These are phyloP conservation scores for Bibio marci DNA, from an alignment of 2,888 invertebrate genomes.

Conservation along the genomic window DNA sequence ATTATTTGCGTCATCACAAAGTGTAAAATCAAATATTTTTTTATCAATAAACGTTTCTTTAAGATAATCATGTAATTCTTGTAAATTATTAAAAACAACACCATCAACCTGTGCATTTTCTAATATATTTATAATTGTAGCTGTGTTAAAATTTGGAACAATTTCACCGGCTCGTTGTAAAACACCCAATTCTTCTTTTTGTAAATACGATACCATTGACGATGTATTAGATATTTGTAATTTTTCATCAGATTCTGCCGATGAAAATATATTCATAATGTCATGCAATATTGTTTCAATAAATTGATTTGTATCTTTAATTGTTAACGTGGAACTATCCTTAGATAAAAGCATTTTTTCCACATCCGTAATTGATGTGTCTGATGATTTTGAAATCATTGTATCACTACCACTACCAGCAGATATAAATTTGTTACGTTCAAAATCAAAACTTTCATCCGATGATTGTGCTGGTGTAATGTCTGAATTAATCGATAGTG, in stretches of 20 bases:
- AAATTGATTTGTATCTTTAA: background rate
- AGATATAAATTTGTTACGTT: slow-evolving; percentile 7
- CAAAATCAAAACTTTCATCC: slow-evolving; percentile 10
- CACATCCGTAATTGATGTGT: background rate
- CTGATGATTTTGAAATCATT: background rate
- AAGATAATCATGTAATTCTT: slow-evolving; percentile 10
- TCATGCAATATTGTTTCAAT: slow-evolving; percentile 5
- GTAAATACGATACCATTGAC: slow-evolving; percentile 8
- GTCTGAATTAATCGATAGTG: slow-evolving; percentile 9
- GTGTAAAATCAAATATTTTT: too few relatives aligned
- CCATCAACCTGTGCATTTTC: slow-evolving; percentile 5
- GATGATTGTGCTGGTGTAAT: slow-evolving; percentile 8
- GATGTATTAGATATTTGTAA: slow-evolving; percentile 5
- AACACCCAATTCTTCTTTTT: slow-evolving; percentile 5
- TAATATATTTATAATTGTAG: slow-evolving; percentile 7
- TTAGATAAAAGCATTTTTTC: too few relatives aligned
- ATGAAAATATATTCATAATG: slow-evolving; percentile 1
- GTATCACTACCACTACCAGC: background rate
- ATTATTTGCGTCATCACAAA: background rate
- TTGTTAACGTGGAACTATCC: too few relatives aligned
- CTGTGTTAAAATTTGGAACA: slow-evolving; percentile 1
- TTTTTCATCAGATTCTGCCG: slow-evolving; percentile 3
- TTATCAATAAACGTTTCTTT: background rate
- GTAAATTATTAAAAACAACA: slow-evolving; percentile 8
- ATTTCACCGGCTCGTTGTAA: slow-evolving; percentile 4